Base-by-base conservation (phyloP, 2,888 invertebrate species). In the Xylota segnis region DNA sequence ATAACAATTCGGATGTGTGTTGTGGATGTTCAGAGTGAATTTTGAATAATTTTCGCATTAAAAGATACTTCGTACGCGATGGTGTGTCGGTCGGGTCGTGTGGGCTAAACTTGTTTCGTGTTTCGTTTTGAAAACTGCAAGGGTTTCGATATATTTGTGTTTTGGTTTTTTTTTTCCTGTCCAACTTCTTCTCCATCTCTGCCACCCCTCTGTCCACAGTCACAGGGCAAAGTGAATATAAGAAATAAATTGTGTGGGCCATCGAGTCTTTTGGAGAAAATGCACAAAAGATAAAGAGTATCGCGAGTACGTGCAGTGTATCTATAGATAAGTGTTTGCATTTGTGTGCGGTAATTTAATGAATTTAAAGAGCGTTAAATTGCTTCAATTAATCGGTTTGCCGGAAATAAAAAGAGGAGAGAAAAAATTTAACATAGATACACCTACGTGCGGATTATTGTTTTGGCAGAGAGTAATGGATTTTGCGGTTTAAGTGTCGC, bases 61-160 rank as follows among this genome's bases (percentile, higher is more conserved):
- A 81, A 66, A 66, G 32, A 72, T 59, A 72, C 79, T 23, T 4
- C 5, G 16, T 78, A 37, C 34, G 43, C n/a, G 18, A 29, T 23
- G 1, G 23, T 23, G 16, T 12, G 23, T 12, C 56, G 56, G 40
- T 66, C 16, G 56, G 34, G 47, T 58, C 74, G 83, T 81, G 84
- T 81, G 84, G 84, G 84, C 47, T 70, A 47, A 77, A 84, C 78
- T 68, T 14, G 79, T 83, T 82, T 61, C 5, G 37, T 4, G 16
- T 27, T 58, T 37, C 23, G 54, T 50, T 56, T 63, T 65, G 23
- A 52, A 70, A 70, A 70, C 52, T 83, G 63, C 79, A 70, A 79
- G 52, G 63, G 78, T 66, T 58, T 68, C 68, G 68, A 50, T 61
- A 68, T 74, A 45, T 65, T 59, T 16, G 40, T 16, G 40, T 37